These are phyloP conservation scores for Rhimphoctona megacephalus DNA, from an alignment of 2,888 invertebrate species.

Conservation along the genomic window DNA sequence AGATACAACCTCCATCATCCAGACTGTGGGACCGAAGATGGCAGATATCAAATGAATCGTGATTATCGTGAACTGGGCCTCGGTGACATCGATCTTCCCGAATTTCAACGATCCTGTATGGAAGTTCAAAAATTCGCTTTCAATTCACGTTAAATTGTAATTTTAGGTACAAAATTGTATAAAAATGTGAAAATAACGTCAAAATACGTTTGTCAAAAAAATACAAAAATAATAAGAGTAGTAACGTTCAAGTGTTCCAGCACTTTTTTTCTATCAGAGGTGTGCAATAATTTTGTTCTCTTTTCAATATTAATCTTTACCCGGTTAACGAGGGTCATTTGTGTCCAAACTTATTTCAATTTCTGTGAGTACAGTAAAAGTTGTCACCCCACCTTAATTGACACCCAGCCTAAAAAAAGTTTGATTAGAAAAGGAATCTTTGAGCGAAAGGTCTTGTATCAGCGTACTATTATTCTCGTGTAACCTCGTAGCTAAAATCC, in stretches of 20 bases:
- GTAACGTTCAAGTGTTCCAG: background rate
- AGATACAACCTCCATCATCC: constrained; percentile 91
- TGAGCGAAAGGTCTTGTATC: no score
- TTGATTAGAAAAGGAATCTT: background rate
- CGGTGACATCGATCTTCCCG: constrained; percentile 98
- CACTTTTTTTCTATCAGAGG: background rate
- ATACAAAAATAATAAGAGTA: background rate
- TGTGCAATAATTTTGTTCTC: background rate
- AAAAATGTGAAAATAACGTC: background rate
- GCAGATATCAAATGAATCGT: constrained; percentile 94
- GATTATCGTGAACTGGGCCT: constrained; percentile 98
- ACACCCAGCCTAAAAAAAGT: background rate
- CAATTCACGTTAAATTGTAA: background rate
- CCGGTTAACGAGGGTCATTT: background rate
- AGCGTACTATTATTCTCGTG: no score
- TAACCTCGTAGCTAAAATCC: no score
- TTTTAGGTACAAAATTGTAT: background rate
- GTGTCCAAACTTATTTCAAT: background rate
- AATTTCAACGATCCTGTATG: constrained; percentile 91
- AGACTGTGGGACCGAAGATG: constrained; percentile 93
- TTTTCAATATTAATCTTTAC: background rate
- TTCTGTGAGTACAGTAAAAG: background rate
- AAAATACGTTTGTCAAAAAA: background rate
- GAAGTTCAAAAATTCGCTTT: constrained; percentile 16
- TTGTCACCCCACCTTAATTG: background rate